Evolutionary conservation across 2,113 vertebrate species (phyloP).

Genomic region (Lanius collurio): DNA sequence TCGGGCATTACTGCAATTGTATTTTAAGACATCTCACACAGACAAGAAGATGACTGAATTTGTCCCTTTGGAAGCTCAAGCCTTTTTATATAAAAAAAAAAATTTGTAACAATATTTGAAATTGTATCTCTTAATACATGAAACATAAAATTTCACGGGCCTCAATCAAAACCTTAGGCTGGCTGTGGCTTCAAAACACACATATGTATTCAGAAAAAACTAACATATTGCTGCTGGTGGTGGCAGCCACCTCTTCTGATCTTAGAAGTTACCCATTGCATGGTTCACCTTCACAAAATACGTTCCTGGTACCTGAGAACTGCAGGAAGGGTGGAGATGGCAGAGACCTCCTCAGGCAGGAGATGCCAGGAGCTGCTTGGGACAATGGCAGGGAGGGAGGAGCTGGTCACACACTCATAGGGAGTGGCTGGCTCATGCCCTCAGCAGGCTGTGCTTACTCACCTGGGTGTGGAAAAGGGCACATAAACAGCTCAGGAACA

Average conservation of each 20-base stretch:
- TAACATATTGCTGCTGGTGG: neutral
- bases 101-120: neutral
- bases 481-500: neutral
- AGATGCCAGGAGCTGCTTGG: rapidly evolving
- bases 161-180: neutral
- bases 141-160: neutral
- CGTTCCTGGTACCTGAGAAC: neutral
- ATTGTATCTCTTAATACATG: neutral
- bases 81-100: neutral
- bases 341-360: neutral
- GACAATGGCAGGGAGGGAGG: neutral
- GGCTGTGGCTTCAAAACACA: neutral
- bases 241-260: neutral
- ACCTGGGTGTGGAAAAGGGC: neutral
- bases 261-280: neutral
- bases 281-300: neutral
- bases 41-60: neutral
- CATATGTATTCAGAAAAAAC: neutral
- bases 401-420: neutral
- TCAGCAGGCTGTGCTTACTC: rapidly evolving
- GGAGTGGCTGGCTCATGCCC: neutral
- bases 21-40: neutral
- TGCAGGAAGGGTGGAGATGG: neutral
- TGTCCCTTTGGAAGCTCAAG: neutral
- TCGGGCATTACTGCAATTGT: neutral